phyloP scores from a whole-genome alignment of 2,113 vertebrate genomes.

The Corydoras sp. region DNA sequence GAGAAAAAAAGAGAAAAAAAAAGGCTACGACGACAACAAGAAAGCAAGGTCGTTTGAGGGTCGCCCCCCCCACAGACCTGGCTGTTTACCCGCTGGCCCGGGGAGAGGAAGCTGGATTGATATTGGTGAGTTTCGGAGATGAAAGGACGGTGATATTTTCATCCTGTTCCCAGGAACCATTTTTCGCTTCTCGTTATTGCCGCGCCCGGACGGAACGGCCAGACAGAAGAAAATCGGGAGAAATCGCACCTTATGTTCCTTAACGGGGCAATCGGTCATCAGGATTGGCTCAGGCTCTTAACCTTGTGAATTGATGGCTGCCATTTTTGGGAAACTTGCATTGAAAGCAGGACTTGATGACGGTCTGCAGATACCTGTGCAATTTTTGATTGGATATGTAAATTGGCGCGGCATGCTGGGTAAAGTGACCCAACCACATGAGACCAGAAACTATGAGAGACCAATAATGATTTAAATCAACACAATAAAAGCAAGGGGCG shows the following conservation, averaged over 20 bases:
- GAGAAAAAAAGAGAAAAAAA: conserved; percentile 28
- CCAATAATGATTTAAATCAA: no score
- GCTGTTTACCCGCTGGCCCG: not conserved
- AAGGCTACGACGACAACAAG: not conserved
- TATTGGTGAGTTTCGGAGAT: not conserved
- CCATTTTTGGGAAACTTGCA: conserved; percentile 6
- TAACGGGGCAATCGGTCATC: conserved; percentile 26
- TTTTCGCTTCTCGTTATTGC: not conserved
- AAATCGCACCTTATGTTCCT: conserved; percentile 4
- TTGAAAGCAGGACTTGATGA: conserved; percentile 28
- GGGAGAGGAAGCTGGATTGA: not conserved
- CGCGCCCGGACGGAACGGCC: not conserved
- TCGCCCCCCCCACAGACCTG: not conserved
- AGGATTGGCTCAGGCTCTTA: conserved; percentile 24
- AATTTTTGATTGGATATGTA: conserved; percentile 22
- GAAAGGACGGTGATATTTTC: not conserved
- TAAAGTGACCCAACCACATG: no score
- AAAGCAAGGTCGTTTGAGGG: not conserved
- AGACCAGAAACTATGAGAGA: no score
- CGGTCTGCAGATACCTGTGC: no score
- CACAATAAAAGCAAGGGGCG: no score
- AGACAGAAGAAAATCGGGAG: not conserved
- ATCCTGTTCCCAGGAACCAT: not conserved
- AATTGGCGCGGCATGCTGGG: conserved; percentile 14
- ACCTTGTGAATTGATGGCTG: not conserved